A percentile compares a stretch with the other conserved stretches of the same genome.
These are phyloP conservation scores for Cinclus cinclus DNA, from an alignment of 2,113 vertebrate species.

Conservation along the genomic window DNA sequence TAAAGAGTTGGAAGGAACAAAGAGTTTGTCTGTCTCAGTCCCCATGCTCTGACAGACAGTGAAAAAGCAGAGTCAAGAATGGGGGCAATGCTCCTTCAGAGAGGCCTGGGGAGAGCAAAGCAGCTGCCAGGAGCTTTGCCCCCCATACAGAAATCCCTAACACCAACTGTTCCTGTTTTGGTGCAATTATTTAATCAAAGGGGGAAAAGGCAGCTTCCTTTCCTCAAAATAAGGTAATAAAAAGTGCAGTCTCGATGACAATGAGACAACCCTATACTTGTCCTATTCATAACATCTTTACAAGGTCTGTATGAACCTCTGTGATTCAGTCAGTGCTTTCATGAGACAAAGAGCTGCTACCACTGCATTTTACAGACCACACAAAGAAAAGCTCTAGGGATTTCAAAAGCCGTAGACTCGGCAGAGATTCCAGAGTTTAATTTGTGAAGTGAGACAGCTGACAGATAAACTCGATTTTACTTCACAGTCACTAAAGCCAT, in stretches of 20 bases:
- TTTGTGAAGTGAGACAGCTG: background rate
- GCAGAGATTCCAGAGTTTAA: conserved; percentile 4
- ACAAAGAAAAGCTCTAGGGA: conserved; percentile 3
- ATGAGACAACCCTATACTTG: background rate
- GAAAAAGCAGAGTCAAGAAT: background rate
- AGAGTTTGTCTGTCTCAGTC: background rate
- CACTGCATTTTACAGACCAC: background rate
- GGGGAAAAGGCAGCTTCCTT: background rate
- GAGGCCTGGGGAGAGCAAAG: background rate
- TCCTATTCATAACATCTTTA: background rate
- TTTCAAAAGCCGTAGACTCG: background rate
- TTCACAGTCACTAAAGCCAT: background rate
- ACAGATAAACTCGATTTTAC: conserved; percentile 28
- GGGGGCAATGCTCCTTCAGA: background rate
- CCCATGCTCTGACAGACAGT: fast-evolving
- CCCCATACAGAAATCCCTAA: background rate
- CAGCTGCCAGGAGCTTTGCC: background rate
- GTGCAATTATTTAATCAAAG: background rate
- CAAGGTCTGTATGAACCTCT: background rate
- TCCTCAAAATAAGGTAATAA: background rate
- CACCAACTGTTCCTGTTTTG: background rate
- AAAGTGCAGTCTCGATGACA: background rate
- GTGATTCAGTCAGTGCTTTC: background rate
- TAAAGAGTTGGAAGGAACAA: background rate
- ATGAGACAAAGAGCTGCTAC: background rate